These are phyloP conservation scores for Columbina picui DNA, from an alignment of 2,113 vertebrate genomes.

Conservation along the genomic window DNA sequence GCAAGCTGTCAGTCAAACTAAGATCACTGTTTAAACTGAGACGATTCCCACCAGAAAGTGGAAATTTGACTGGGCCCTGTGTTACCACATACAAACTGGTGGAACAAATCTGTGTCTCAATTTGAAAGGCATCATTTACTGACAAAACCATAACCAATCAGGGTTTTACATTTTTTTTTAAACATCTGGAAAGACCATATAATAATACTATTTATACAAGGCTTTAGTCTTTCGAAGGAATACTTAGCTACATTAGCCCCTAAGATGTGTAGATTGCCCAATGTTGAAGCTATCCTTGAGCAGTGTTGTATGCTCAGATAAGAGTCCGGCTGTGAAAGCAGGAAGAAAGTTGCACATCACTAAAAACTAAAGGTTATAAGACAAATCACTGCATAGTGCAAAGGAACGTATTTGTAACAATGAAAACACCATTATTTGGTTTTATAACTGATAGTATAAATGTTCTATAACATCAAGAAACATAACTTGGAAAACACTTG, in stretches of 20 bases:
- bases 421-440: background rate
- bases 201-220: background rate
- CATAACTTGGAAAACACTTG: background rate
- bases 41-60: slow-evolving; percentile 48
- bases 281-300: background rate
- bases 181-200: slow-evolving; percentile 13
- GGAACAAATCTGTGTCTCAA: background rate
- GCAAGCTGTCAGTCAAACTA: background rate
- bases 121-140: background rate
- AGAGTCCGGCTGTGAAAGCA: background rate
- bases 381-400: background rate
- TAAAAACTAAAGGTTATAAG: background rate
- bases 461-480: background rate
- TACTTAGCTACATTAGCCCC: background rate
- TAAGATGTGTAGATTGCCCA: background rate
- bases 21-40: background rate
- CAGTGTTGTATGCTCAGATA: background rate
- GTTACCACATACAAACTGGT: slow-evolving; percentile 3
- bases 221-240: background rate
- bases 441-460: background rate
- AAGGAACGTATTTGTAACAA: background rate
- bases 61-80: slow-evolving; percentile 27
- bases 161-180: background rate
- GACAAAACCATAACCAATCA: background rate
- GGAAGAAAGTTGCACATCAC: background rate